A percentile compares a stretch with the other conserved stretches of the same genome.
Conservation (phyloP, 2,888 invertebrate species). For the Eupeodes luniger region DNA sequence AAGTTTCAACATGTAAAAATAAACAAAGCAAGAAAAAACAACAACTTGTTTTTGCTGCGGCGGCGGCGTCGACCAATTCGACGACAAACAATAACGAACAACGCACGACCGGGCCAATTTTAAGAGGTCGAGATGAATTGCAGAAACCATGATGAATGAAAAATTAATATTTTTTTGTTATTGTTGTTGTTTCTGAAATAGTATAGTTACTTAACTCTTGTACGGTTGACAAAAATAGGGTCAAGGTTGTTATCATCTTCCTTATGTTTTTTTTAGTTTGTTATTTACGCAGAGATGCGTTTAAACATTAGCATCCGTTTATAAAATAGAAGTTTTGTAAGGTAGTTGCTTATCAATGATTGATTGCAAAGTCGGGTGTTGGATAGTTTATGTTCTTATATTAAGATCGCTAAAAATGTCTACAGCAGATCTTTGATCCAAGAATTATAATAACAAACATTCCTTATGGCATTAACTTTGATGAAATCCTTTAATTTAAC, state of each 20-base stretch:
- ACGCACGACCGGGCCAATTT: constrained; percentile 11
- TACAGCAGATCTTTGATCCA: too few relatives aligned
- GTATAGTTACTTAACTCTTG: constrained; percentile 17
- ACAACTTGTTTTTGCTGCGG: constrained; percentile 9
- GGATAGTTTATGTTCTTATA: too few relatives aligned
- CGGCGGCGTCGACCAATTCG: background rate
- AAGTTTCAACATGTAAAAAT: constrained; percentile 28
- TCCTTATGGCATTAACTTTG: too few relatives aligned
- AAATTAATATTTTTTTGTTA: constrained; percentile 29
- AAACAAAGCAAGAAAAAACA: constrained; percentile 18
- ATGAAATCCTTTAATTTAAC: too few relatives aligned
- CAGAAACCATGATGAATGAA: constrained; percentile 18
- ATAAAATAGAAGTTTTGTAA: background rate
- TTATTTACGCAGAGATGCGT: constrained; percentile 6
- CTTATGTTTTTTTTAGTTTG: constrained; percentile 19
- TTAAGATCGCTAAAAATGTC: too few relatives aligned
- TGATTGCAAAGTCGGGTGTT: background rate
- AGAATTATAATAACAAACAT: too few relatives aligned
- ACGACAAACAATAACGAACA: background rate
- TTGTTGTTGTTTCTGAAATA: constrained; percentile 10
- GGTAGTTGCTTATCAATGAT: background rate
- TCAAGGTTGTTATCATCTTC: constrained; percentile 41
- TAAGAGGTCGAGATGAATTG: constrained; percentile 32
- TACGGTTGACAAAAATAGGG: constrained; percentile 11
- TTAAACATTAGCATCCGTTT: background rate